phyloP scores from a whole-genome alignment of 1,140 invertebrate genomes.

The Lerema accius region DNA sequence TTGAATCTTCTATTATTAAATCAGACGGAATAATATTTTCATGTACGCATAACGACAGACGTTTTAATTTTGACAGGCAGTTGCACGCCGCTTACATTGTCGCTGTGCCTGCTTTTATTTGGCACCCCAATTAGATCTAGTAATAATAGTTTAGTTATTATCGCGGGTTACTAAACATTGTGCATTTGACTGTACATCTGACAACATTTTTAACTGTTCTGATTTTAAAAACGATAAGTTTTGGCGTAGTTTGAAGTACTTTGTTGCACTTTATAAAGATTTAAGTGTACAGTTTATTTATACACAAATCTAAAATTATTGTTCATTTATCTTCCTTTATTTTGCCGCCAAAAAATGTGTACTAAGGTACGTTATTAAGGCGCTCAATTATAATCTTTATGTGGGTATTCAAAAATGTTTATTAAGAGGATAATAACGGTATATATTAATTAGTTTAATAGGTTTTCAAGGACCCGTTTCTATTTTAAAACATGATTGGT shows the following conservation, averaged over 20 bases:
- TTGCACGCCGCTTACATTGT: constrained; percentile 44
- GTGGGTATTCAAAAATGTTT: too few species aligned
- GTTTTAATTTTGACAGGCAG: constrained; percentile 50
- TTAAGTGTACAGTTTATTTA: too few species aligned
- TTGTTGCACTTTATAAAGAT: too few species aligned
- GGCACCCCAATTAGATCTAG: constrained; percentile 49
- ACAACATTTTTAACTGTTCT: neutral
- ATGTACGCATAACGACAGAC: constrained; percentile 36
- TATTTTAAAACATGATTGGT: neutral
- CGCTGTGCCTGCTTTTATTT: constrained; percentile 43
- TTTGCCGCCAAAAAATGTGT: too few species aligned
- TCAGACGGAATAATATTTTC: constrained; percentile 44
- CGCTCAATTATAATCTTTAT: too few species aligned
- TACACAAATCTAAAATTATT: too few species aligned
- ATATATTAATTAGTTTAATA: neutral
- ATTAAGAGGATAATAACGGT: too few species aligned
- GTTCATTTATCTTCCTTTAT: too few species aligned
- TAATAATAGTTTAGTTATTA: constrained; percentile 36
- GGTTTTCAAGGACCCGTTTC: neutral
- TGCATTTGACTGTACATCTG: neutral
- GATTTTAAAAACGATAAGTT: neutral
- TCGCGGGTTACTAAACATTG: too few species aligned
- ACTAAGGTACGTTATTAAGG: too few species aligned
- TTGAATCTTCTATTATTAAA: constrained; percentile 53
- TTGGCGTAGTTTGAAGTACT: neutral